Evolutionary conservation across 2,113 vertebrate species (phyloP), one percentile per base, ranked within the genome.

Genomic region (Mormyrus iriodes): DNA sequence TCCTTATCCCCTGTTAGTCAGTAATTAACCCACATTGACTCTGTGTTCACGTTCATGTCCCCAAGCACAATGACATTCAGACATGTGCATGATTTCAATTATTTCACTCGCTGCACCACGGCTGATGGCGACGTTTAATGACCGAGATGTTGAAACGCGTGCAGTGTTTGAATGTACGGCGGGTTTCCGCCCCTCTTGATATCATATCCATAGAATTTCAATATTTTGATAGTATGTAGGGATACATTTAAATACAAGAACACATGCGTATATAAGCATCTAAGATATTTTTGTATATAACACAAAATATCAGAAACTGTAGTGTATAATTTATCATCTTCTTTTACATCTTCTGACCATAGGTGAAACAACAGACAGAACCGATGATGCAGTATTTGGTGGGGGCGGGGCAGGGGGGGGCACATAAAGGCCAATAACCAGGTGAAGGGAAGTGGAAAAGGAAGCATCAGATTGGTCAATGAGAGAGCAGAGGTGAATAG

Each of bases 401-500:
- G 15, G 21, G 39, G 21, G n/a, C n/a, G n/a, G n/a, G n/a, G n/a
- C n/a, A n/a, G 39, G 79, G 31, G 42, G 35, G 79, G 12, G 19
- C 79, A 83, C 6, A n/a, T 1, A n/a, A 46, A 83, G 35, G 17
- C 6, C 42, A 12, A 39, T 73, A 31, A 73, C 24, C 58, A 65
- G 13, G 31, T 73, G 69, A 4, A 73, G 13, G 42, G 5, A 46
- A 44, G 8, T n/a, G 44, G 39, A 21, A 83, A 83, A 83, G 7
- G 39, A 83, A 21, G 79, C 39, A 2, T 83, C 21, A 12, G 15
- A 83, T 39, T 48, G 42, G 79, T 48, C 21, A 9, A 83, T 83
- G 44, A 98, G 96, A 98, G 97, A 97, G 93, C 96, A 97, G 97
- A 97, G 97, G 97, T 97, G 96, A 97, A 94, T 95, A 93, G 95